These are phyloP conservation scores for Prosapia bicincta DNA, from an alignment of 2,888 invertebrate genomes.

Conservation along the genomic window DNA sequence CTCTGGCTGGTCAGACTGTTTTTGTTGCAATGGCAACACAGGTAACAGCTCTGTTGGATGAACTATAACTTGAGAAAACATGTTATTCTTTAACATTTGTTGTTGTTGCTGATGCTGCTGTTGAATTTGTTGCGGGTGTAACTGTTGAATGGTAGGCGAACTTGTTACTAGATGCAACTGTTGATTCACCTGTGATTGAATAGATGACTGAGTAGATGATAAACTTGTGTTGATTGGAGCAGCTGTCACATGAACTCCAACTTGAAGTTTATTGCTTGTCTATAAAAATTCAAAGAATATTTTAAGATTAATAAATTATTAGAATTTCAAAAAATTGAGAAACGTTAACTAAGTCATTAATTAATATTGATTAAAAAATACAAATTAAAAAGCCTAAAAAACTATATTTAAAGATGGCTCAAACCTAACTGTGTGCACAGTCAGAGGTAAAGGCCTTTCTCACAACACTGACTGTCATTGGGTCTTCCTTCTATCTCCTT, in stretches of 20 bases:
- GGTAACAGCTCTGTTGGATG: slow-evolving; percentile 77
- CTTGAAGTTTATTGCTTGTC: neutral
- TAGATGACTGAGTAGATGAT: neutral
- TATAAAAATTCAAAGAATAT: neutral
- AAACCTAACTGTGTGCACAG: too few relatives aligned
- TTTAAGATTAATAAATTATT: too few relatives aligned
- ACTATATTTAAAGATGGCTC: too few relatives aligned
- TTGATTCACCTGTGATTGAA: neutral
- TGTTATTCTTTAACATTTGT: slow-evolving; percentile 38
- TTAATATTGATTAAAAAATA: too few relatives aligned
- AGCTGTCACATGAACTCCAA: neutral
- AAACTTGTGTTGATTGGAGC: neutral
- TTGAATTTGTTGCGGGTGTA: neutral
- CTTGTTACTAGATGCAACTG: neutral
- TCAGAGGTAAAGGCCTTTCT: too few relatives aligned
- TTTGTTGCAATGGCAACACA: slow-evolving; percentile 53
- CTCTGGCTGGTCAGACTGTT: slow-evolving; percentile 38
- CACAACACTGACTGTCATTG: too few relatives aligned
- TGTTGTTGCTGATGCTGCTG: neutral
- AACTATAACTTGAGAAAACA: slow-evolving; percentile 67
- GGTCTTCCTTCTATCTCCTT: too few relatives aligned
- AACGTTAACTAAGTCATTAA: too few relatives aligned
- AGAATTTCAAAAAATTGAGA: too few relatives aligned
- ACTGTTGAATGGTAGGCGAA: neutral
- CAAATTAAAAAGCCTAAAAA: too few relatives aligned